These are phyloP conservation scores for Esox niger DNA, from an alignment of 2,113 vertebrate species.

Conservation along the genomic window DNA sequence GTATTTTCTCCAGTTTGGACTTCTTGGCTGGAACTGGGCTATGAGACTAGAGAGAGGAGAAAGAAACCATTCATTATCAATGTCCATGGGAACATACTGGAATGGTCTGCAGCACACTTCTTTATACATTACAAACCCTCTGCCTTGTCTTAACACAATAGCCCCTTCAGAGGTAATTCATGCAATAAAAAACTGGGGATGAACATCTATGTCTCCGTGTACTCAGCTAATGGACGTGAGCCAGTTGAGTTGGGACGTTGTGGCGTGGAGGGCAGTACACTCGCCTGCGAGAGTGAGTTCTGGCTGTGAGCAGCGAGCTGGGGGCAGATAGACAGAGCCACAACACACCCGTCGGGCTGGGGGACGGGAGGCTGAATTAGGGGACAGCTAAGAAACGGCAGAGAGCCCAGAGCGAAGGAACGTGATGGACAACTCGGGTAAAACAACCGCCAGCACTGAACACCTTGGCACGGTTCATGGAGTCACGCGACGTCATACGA, in stretches of 20 bases:
- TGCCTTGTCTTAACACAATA: too few relatives aligned
- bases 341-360: too few relatives aligned
- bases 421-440: neutral
- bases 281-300: neutral
- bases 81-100: neutral
- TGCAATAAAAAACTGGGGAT: neutral
- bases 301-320: neutral
- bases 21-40: conserved; percentile 68
- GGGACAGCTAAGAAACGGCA: neutral
- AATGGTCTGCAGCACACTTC: neutral
- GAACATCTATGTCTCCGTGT: neutral
- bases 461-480: conserved; percentile 18
- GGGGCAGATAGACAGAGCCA: too few relatives aligned
- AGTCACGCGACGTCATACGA: conserved; percentile 27
- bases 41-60: conserved; percentile 56
- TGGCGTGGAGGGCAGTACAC: neutral
- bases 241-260: too few relatives aligned
- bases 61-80: conserved; percentile 23
- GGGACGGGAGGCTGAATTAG: neutral
- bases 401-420: conserved; percentile 9
- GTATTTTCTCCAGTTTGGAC: conserved; percentile 63
- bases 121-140: too few relatives aligned
- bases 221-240: neutral
- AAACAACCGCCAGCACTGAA: neutral
- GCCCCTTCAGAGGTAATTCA: neutral